Evolutionary conservation across 2,888 invertebrate species (phyloP), one percentile per base, ranked within the genome.

Genomic region (Ormyrus labotus): DNA sequence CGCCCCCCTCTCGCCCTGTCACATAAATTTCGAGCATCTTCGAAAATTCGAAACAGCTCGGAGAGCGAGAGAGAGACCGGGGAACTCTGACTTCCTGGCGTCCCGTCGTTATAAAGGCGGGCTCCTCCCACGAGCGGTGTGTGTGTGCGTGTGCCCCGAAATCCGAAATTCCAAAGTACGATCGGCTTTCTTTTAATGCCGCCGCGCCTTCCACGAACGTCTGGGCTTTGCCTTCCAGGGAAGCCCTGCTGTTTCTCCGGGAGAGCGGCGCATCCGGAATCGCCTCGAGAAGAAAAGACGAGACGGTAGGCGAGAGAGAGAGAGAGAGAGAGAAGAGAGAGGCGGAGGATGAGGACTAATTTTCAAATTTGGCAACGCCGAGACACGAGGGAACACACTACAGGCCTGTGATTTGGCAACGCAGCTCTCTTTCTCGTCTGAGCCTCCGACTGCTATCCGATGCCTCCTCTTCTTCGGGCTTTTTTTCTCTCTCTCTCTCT

Each of bases 361-460:
- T 81, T 81, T 81, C 81, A 79, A 81, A 81, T 81, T 81, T 81
- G 81, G 81, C 81, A 81, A 81, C 81, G 76, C 76, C 75, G 81
- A 60, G 63, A 47, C 76, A 63, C 75, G 70, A 61, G 67, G 65
- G 53, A 34, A 51, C 68, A 34, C 34, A 34, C 34, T 34, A 34
- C 34, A 34, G 34, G 34, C 34, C 73, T 53, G 79, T 76, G 81
- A 81, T 81, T 81, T 81, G 81, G 81, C 81, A 81, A 81, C 81
- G 64, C 71, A 68, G 81, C 81, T 60, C 61, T 65, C 65, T 74
- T 74, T 74, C 34, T 74, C 63, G 63, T 75, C 75, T 68, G n/a
- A 48, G 57, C 13, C 55, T 64, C 50, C 11, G n/a, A 47, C 47
- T 45, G 10, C 34, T 19, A 13, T 11, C 50, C 65, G 48, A 13